Percentiles rank a stretch among this genome's conserved stretches.
phyloP scores from a whole-genome alignment of 2,797 vertebrate species.

The Chiroxiphia lanceolata region DNA sequence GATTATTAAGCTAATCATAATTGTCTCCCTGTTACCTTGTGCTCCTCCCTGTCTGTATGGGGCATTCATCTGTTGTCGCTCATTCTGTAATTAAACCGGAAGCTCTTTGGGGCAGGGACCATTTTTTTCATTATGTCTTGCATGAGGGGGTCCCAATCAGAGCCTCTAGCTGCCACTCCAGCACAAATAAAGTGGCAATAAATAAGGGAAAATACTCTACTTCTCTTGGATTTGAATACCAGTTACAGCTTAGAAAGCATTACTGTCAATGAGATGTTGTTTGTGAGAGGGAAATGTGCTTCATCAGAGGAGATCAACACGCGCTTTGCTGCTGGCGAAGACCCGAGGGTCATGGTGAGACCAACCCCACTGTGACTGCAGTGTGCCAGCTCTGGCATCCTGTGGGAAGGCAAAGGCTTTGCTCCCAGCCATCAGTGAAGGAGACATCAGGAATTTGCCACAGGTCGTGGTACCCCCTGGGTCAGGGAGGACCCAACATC shows the following conservation, averaged over 20 bases:
- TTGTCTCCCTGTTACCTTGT: conserved; percentile 63
- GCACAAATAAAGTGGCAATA: conserved; percentile 49
- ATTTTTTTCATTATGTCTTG: conserved; percentile 45
- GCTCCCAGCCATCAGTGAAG: accelerated
- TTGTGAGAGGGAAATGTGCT: neutral
- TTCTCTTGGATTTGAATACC: conserved; percentile 13
- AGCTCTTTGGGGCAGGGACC: conserved; percentile 58
- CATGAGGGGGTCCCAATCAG: conserved; percentile 43
- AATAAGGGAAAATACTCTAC: conserved; percentile 25
- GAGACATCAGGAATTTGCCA: neutral
- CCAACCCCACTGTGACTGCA: neutral
- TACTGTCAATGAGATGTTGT: neutral
- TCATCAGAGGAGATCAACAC: neutral
- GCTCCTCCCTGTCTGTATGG: conserved; percentile 57
- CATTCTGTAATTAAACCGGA: conserved; percentile 52
- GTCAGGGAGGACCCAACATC: neutral
- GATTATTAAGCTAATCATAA: conserved; percentile 70
- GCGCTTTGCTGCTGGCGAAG: neutral
- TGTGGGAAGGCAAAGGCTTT: neutral
- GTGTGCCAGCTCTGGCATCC: neutral
- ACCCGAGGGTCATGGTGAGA: accelerated
- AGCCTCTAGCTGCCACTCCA: conserved; percentile 35
- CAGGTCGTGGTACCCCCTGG: neutral
- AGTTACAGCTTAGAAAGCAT: conserved; percentile 12
- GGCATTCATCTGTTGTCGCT: conserved; percentile 66